These are phyloP conservation scores for Portunus trituberculatus DNA, from an alignment of 1,140 invertebrate species.

Conservation along the genomic window DNA sequence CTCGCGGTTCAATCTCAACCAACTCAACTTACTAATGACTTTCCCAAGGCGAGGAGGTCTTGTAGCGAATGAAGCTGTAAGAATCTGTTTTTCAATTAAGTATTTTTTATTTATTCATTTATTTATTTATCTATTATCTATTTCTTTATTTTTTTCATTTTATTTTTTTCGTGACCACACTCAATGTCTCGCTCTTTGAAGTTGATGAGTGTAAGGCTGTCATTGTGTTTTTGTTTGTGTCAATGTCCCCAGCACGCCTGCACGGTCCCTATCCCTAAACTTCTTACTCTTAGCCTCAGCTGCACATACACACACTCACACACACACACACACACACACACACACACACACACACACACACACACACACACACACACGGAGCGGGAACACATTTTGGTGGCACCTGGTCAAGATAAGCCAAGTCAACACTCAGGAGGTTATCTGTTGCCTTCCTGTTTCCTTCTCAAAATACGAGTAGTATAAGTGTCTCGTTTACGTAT, in stretches of 20 bases:
- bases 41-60: background rate
- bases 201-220: no score
- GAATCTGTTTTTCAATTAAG: no score
- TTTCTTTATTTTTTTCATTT: no score
- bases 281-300: background rate
- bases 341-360: constrained; percentile 19
- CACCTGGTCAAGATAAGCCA: background rate
- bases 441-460: background rate
- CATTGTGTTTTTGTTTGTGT: no score
- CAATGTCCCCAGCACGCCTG: background rate
- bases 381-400: background rate
- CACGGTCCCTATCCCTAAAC: background rate
- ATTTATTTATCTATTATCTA: no score
- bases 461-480: background rate
- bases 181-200: no score
- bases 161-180: no score
- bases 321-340: constrained; percentile 9
- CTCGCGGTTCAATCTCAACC: no score
- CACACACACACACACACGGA: background rate
- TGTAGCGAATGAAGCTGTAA: background rate
- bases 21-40: background rate
- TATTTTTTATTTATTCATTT: no score
- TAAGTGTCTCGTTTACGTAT: background rate
- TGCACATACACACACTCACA: background rate
- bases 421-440: background rate